A percentile compares a stretch with the other conserved stretches of the same genome.
Conservation (phyloP, 1,140 invertebrate species). For the Musca vetustissima region DNA sequence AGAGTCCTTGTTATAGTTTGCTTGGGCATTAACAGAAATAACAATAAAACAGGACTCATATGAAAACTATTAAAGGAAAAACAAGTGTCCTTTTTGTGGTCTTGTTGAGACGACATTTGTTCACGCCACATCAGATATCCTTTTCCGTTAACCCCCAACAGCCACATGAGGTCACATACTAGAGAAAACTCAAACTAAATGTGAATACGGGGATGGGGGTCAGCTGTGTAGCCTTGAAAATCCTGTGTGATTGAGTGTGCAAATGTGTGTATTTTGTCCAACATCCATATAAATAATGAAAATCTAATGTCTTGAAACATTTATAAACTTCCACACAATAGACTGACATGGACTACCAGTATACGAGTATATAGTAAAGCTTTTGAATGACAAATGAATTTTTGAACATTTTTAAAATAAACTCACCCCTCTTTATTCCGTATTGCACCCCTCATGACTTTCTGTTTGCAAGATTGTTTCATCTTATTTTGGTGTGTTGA, state of each 20-base stretch:
- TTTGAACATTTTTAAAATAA: neutral
- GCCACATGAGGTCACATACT: neutral
- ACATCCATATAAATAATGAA: slow-evolving; percentile 43
- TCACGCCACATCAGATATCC: too few species aligned
- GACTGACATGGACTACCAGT: slow-evolving; percentile 38
- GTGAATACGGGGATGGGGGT: neutral
- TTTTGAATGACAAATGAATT: slow-evolving; percentile 48
- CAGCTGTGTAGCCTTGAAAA: too few species aligned
- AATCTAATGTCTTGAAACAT: slow-evolving; percentile 52
- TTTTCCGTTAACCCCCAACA: neutral
- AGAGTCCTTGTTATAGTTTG: neutral
- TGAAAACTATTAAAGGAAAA: slow-evolving; percentile 19
- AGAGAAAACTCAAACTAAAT: neutral
- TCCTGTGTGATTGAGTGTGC: too few species aligned
- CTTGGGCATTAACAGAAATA: neutral
- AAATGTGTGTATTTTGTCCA: slow-evolving; percentile 9
- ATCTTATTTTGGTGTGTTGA: neutral
- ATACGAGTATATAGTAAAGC: slow-evolving; percentile 35
- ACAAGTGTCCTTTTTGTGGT: slow-evolving; percentile 16
- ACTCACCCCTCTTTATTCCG: neutral
- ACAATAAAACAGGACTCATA: slow-evolving; percentile 4
- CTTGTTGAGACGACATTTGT: neutral
- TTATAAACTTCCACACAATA: slow-evolving; percentile 28
- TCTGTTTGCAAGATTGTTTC: slow-evolving; percentile 1
- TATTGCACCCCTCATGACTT: too few species aligned